Percentiles rank a stretch among this genome's conserved stretches.
phyloP scores from a whole-genome alignment of 2,888 invertebrate species.

The Carcina quercana region DNA sequence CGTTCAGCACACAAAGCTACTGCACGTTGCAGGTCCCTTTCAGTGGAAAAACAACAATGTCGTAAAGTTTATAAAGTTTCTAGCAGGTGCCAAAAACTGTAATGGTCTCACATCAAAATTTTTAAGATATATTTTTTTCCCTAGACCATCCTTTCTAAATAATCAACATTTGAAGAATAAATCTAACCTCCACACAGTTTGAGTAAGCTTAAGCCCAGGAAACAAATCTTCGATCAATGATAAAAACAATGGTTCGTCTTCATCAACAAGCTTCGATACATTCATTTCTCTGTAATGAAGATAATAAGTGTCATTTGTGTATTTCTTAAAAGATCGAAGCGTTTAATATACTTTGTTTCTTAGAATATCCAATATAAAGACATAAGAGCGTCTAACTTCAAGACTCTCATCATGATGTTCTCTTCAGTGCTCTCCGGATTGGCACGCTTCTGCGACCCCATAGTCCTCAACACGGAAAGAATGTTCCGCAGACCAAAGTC shows the following conservation, averaged over 20 bases:
- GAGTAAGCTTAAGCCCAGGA: slow-evolving; percentile 86
- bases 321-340: too few relatives aligned
- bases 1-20: slow-evolving; percentile 77
- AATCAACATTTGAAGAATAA: too few relatives aligned
- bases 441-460: slow-evolving; percentile 86
- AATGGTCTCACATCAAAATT: too few relatives aligned
- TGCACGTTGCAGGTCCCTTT: slow-evolving; percentile 86
- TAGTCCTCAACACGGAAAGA: slow-evolving; percentile 84
- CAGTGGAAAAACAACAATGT: too few relatives aligned
- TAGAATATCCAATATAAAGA: too few relatives aligned
- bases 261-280: slow-evolving; percentile 92
- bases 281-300: slow-evolving; percentile 87
- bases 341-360: too few relatives aligned
- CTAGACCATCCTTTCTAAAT: too few relatives aligned
- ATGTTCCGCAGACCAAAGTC: slow-evolving; percentile 90
- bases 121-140: too few relatives aligned
- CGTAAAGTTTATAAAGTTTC: too few relatives aligned
- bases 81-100: too few relatives aligned
- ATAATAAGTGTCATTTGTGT: too few relatives aligned
- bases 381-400: too few relatives aligned
- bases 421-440: slow-evolving; percentile 90
- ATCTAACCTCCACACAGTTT: slow-evolving; percentile 68
- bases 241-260: slow-evolving; percentile 91
- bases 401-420: slow-evolving; percentile 92
- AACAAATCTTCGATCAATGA: slow-evolving; percentile 93